Evolutionary conservation across 1,140 invertebrate species (phyloP).

Genomic region (Lucilia cuprina): DNA sequence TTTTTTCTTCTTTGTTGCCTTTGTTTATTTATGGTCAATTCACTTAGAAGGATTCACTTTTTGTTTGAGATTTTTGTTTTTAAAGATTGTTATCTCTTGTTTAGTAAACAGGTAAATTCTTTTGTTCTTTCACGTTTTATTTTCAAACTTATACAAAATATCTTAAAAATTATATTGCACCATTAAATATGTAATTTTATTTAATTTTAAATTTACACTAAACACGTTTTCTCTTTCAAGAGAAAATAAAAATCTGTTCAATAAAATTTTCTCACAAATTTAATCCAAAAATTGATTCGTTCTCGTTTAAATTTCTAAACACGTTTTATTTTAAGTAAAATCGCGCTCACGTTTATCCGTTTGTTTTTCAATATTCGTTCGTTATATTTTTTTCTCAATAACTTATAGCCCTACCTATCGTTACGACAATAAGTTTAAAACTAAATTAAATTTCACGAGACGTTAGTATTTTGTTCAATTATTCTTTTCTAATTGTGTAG

Average conservation of each 20-base stretch:
- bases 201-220: neutral
- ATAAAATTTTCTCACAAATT: neutral
- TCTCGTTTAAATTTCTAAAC: constrained; percentile 6
- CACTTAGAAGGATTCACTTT: neutral
- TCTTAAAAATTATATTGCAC: constrained; percentile 18
- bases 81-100: neutral
- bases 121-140: neutral
- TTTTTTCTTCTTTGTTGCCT: neutral
- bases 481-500: neutral
- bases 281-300: constrained; percentile 26
- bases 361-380: neutral
- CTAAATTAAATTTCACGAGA: neutral
- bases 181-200: neutral
- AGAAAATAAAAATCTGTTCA: neutral
- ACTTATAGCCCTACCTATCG: neutral
- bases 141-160: neutral
- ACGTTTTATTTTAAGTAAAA: neutral
- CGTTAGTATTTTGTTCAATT: neutral
- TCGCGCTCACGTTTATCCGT: neutral
- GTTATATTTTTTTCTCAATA: neutral
- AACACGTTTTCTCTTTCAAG: constrained; percentile 18
- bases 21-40: neutral
- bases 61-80: neutral
- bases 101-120: neutral
- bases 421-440: neutral